These are phyloP conservation scores for Dermochelys coriacea DNA, from an alignment of 2,797 vertebrate species.

Conservation along the genomic window DNA sequence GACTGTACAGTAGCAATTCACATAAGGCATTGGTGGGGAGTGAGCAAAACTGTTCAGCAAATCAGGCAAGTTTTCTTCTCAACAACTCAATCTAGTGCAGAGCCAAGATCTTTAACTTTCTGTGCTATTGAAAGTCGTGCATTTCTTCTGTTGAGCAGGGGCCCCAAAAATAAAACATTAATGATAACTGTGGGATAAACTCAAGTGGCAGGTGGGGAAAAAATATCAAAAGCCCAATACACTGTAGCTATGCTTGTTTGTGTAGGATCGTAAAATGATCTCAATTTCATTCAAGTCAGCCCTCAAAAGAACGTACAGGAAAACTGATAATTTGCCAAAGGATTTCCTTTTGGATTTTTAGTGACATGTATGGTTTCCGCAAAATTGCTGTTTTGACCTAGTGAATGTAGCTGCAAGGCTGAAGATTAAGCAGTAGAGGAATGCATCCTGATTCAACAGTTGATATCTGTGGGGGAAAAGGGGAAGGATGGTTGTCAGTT, in stretches of 20 bases:
- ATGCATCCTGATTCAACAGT: not conserved
- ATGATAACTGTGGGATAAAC: not conserved
- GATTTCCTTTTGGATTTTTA: constrained; percentile 62
- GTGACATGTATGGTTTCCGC: constrained; percentile 19
- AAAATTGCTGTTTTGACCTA: constrained; percentile 20
- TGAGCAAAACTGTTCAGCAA: not conserved
- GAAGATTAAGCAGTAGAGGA: not conserved
- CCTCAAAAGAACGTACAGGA: constrained; percentile 44
- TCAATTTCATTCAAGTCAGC: not conserved
- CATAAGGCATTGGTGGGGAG: not conserved
- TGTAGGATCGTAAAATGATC: constrained; percentile 46
- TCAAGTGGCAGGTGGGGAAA: not conserved
- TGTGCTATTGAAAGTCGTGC: not conserved
- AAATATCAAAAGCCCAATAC: not conserved
- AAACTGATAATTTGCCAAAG: constrained; percentile 38
- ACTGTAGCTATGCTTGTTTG: constrained; percentile 11
- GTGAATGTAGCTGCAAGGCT: constrained; percentile 1
- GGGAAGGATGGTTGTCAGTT: not conserved
- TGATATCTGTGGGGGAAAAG: not conserved
- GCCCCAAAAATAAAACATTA: not conserved
- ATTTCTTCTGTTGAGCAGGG: not conserved
- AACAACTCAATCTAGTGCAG: not conserved
- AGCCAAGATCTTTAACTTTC: not conserved
- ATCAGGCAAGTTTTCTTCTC: not conserved
- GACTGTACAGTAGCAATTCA: not conserved